Conservation (phyloP, 1,140 invertebrate genomes). For the Apis florea region DNA sequence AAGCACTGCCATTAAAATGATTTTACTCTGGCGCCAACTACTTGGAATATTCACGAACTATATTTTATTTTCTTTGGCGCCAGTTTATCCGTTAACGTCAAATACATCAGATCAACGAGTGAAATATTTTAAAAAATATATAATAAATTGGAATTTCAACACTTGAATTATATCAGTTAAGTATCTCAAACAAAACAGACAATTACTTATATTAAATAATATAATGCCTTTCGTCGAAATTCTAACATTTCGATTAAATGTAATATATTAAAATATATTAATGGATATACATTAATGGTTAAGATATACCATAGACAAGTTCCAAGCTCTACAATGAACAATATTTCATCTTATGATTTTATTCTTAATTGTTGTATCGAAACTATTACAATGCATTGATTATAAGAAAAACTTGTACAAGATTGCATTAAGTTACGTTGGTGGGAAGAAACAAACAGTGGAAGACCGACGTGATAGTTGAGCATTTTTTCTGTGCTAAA, state of each 20-base stretch:
- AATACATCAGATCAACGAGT: background rate
- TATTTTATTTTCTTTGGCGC: background rate
- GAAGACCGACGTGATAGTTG: constrained; percentile 16
- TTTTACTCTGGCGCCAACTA: constrained; percentile 26
- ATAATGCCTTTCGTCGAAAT: background rate
- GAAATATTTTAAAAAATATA: background rate
- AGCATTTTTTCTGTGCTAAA: constrained; percentile 42
- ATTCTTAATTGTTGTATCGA: background rate
- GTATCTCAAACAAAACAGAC: background rate
- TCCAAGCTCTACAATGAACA: background rate
- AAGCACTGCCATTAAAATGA: constrained; percentile 24
- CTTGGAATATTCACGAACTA: background rate
- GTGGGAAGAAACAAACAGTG: constrained; percentile 18
- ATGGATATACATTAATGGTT: background rate
- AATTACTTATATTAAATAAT: background rate
- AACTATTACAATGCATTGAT: background rate
- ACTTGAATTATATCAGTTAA: background rate
- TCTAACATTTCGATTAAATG: background rate
- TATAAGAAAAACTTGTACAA: background rate
- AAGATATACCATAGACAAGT: background rate
- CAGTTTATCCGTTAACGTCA: background rate
- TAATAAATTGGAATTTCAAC: background rate
- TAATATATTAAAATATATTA: background rate
- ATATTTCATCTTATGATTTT: background rate
- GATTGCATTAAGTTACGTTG: background rate